A percentile compares a stretch with the other conserved stretches of the same genome.
Evolutionary conservation across 2,797 vertebrate genomes (phyloP).

Genomic region (Lindbergichthys nudifrons): DNA sequence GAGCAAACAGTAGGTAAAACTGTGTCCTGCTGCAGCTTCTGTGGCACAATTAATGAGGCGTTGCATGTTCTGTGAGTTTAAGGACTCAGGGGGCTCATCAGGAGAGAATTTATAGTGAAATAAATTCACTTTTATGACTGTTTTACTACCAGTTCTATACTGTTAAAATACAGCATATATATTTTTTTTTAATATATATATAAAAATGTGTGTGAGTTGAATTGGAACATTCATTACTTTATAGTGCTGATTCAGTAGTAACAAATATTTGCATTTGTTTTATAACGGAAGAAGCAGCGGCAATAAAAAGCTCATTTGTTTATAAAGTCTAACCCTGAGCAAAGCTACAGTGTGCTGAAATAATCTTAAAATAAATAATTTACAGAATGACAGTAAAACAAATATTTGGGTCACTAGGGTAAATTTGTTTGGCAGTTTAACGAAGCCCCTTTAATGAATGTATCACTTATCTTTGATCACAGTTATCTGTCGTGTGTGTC

Average conservation of each 20-base stretch:
- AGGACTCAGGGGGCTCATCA: conserved; percentile 29
- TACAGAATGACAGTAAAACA: not conserved
- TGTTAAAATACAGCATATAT: not conserved
- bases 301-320: conserved; percentile 17
- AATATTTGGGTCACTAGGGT: not conserved
- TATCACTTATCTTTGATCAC: not conserved
- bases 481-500: not conserved
- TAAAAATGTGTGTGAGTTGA: not conserved
- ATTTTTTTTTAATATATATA: not conserved
- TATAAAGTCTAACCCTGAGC: conserved; percentile 9
- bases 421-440: conserved; percentile 7
- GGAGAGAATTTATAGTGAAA: conserved; percentile 21
- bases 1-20: conserved; percentile 89
- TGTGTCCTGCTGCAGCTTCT: conserved; percentile 40
- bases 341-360: conserved; percentile 24
- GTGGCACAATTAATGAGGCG: conserved; percentile 26
- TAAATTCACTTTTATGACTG: conserved; percentile 19
- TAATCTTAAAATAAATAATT: conserved; percentile 19
- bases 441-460: not conserved
- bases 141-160: not conserved
- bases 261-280: conserved; percentile 23
- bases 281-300: conserved; percentile 5
- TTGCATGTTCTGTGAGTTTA: conserved; percentile 23
- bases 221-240: not conserved
- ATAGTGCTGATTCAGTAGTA: conserved; percentile 4